Percentiles rank a stretch among this genome's conserved stretches.
Conservation (phyloP, 2,888 invertebrate genomes). For the Calameuta filiformis region DNA sequence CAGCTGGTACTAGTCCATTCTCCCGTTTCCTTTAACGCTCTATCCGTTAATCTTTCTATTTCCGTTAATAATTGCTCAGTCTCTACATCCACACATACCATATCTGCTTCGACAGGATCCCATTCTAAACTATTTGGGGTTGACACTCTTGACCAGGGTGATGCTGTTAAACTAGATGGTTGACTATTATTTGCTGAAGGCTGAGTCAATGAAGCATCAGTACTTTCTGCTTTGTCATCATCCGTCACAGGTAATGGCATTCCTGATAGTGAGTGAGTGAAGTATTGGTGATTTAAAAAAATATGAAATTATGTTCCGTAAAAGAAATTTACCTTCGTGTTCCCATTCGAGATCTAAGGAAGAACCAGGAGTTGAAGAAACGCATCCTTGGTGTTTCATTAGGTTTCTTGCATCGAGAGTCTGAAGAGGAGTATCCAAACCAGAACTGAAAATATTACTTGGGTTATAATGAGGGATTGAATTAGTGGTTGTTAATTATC, state of each 20-base stretch:
- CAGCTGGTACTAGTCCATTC: constrained; percentile 61
- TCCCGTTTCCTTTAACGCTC: constrained; percentile 75
- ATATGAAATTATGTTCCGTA: background rate
- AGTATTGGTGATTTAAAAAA: background rate
- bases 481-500: background rate
- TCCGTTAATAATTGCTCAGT: constrained; percentile 75
- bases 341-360: constrained; percentile 80
- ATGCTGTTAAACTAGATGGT: constrained; percentile 58
- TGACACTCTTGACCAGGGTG: constrained; percentile 72
- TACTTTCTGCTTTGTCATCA: constrained; percentile 37
- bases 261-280: constrained; percentile 31
- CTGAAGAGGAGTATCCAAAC: constrained; percentile 71
- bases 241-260: constrained; percentile 40
- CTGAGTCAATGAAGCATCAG: constrained; percentile 43
- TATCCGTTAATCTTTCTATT: constrained; percentile 75
- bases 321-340: constrained; percentile 69
- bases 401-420: constrained; percentile 71
- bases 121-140: constrained; percentile 78
- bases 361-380: constrained; percentile 73
- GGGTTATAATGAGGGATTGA: background rate
- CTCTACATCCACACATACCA: constrained; percentile 72
- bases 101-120: constrained; percentile 72
- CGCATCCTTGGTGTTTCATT: constrained; percentile 60
- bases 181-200: constrained; percentile 51
- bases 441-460: constrained; percentile 44